phyloP scores from a whole-genome alignment of 2,797 vertebrate genomes.

The Molossus alvarezi region DNA sequence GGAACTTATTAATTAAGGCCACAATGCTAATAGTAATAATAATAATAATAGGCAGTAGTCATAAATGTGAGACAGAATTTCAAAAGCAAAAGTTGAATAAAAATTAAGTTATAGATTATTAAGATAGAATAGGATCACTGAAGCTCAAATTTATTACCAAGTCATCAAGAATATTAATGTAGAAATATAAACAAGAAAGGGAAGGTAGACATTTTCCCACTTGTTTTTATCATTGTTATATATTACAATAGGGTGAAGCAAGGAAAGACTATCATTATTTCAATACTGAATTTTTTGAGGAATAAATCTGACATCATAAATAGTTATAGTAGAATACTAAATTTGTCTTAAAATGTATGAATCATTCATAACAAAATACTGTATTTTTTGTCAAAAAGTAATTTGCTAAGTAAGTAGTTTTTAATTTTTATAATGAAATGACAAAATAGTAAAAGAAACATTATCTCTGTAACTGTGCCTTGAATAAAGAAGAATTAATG shows the following conservation, averaged over 20 bases:
- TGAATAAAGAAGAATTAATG: neutral
- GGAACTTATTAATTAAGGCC: neutral
- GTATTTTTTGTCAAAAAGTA: neutral
- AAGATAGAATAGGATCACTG: neutral
- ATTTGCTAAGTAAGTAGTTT: neutral
- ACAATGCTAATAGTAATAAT: neutral
- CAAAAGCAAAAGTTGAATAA: neutral
- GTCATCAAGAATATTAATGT: neutral
- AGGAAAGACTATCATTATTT: neutral
- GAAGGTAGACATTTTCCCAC: neutral
- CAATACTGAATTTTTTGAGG: neutral
- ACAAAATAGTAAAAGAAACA: slow-evolving; percentile 15
- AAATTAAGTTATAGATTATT: neutral
- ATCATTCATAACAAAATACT: neutral
- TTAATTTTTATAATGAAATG: neutral
- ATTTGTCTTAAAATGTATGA: neutral
- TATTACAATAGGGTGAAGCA: neutral
- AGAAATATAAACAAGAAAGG: neutral
- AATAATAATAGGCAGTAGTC: neutral
- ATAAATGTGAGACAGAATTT: slow-evolving; percentile 6
- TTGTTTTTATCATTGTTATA: neutral
- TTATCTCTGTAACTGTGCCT: neutral
- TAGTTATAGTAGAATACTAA: slow-evolving; percentile 16
- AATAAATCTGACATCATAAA: neutral
- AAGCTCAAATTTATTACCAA: neutral